Base-by-base conservation (phyloP, 2,113 vertebrate genomes). In the Megalops atlanticus region DNA sequence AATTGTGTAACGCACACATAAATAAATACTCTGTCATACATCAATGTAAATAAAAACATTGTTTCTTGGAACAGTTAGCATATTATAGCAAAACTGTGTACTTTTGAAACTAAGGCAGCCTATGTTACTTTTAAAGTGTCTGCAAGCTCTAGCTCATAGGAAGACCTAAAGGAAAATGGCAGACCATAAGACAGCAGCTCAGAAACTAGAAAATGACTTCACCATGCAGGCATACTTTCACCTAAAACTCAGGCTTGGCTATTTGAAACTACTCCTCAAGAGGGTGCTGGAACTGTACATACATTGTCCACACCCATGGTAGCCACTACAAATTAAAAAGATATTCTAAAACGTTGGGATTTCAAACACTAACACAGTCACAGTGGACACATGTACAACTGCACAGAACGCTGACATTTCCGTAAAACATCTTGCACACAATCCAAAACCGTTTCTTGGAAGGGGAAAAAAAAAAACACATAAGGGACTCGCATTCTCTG, bases 1-100 rank as follows among this genome's bases (percentile, higher is more conserved):
- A 96, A 92, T 81, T 86, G 92, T 91, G 83, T 91, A 93, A 95
- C 93, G 94, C 91, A 90, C 90, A 90, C 87, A 91, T 92, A 95
- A 95, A 96, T 92, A 92, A 95, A 93, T 93, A 93, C 80, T 92
- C 89, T 91, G 87, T 90, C 92, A 92, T 88, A 91, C 86, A 89
- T 90, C 90, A 91, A 92, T 88, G 90, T 88, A 87, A 92, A 89
- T 89, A 92, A 89, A 80, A 86, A 86, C 15, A 68, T 45, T 72
- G 77, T 88, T 88, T 89, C 90, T 91, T 69, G 92, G 92, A 91
- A 92, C 87, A 91, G 90, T 92, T 91, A 92, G 90, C 83, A 89
- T 82, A 86, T 84, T 88, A 89, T 89, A 82, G 71, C 47, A 87
- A 89, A 73, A 87, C 88, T 86, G 41, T 73, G 87, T 89, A 85